Evolutionary conservation across 2,888 invertebrate genomes (phyloP), one percentile per base, ranked within the genome.

Genomic region (Agrotis exclamationis): DNA sequence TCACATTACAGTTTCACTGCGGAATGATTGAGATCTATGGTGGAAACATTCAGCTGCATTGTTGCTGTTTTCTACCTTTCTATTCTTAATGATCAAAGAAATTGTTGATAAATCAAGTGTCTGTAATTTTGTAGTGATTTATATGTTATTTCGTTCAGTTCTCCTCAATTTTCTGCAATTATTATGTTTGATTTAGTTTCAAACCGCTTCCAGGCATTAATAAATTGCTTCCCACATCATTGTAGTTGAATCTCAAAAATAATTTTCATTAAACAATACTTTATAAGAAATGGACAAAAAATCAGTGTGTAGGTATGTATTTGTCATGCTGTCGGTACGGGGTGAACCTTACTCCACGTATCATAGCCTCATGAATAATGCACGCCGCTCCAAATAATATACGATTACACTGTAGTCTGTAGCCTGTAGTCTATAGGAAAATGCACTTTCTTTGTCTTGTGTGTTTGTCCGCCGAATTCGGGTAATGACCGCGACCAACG

Each of bases 281-380:
- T 9, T 1, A 20, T n/a, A 39, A 48, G 22, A 65, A n/a, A 44
- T 14, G 9, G 11, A 39, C 3, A 50, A 62, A 24, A 69, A 79
- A 63, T 63, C 65, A n/a, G 79, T 63, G 56, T 51, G 39, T 18
- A 11, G 14, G 11, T 48, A n/a, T 14, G 33, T n/a, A n/a, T n/a
- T n/a, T 63, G 33, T 24, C 65, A 11, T 73, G 74, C 82, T 50
- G 85, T 87, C 93, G 84, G 89, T 95, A 93, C 93, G 48, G 78
- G 70, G 86, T 92, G 92, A 93, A 93, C 93, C 93, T 93, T 91
- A 91, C 93, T 92, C 90, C 90, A 87, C 93, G 94, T 95, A 94
- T 95, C 94, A 94, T 93, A 92, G 90, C 85, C 91, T 93, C 92
- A 95, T 95, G 95, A 93, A 95, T 95, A 94, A 95, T 95, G 93